Percentiles rank a stretch among this genome's conserved stretches.
These are phyloP conservation scores for Neotoxoptera formosana DNA, from an alignment of 1,140 invertebrate genomes.

Conservation along the genomic window DNA sequence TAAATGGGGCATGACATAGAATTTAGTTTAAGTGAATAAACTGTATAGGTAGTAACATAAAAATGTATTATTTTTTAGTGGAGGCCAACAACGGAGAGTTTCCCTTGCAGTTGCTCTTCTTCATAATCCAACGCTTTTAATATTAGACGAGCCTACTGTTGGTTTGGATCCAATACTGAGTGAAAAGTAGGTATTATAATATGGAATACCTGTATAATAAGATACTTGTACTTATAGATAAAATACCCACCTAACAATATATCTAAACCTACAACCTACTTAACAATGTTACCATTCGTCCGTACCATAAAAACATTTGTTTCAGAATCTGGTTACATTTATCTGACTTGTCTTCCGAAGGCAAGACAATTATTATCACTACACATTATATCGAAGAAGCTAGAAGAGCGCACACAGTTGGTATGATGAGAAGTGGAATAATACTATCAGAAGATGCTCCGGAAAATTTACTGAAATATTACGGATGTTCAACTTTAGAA, in stretches of 20 bases:
- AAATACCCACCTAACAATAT: neutral
- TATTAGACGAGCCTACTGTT: slow-evolving; percentile 92
- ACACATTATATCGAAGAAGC: slow-evolving; percentile 96
- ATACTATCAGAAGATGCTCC: slow-evolving; percentile 71
- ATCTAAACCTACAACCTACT: neutral
- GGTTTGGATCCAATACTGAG: slow-evolving; percentile 89
- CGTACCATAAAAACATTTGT: neutral
- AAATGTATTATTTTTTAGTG: slow-evolving; percentile 67
- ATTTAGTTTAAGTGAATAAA: neutral
- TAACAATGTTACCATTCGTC: neutral
- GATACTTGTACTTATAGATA: neutral
- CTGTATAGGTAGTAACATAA: too few species aligned
- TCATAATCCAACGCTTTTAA: slow-evolving; percentile 85
- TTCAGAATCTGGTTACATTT: slow-evolving; percentile 54
- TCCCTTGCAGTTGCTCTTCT: slow-evolving; percentile 87
- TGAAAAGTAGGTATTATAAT: slow-evolving; percentile 64
- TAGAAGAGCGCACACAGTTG: slow-evolving; percentile 76
- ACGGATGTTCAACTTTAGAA: slow-evolving; percentile 60
- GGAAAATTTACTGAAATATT: slow-evolving; percentile 59
- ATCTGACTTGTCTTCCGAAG: slow-evolving; percentile 63
- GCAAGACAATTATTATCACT: slow-evolving; percentile 83
- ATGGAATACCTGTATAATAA: neutral
- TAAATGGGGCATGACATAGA: neutral
- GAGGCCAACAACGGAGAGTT: slow-evolving; percentile 86
- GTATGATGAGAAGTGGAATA: slow-evolving; percentile 70